Evolutionary conservation across 1,140 invertebrate species (phyloP), one percentile per base, ranked within the genome.

Genomic region (Ooceraea biroi): DNA sequence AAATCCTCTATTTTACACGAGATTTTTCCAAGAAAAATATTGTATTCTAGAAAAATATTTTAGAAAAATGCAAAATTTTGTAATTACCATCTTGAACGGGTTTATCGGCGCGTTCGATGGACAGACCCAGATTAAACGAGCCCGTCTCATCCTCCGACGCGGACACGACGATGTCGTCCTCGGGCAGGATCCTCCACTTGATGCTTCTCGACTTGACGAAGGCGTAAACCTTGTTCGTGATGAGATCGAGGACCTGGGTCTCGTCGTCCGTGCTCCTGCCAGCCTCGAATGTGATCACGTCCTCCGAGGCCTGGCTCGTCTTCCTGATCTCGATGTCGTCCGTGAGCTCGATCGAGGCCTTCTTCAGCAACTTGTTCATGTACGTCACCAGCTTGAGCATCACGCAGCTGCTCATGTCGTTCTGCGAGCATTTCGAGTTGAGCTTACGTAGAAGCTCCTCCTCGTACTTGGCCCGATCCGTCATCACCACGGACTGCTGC

Each of bases 371-470:
- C 66, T 96, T 95, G 93, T 98, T 97, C 94, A 97, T 97, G 89
- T 97, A 97, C 0, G 96, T 96, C 3, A 97, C 96, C 78, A 97
- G 91, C 92, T 97, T 97, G 3, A 97, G 94, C 95, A 97, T 97
- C 83, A 97, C 96, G 90, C 97, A 98, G 19, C 97, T 96, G 41
- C 96, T 97, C 12, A 97, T 95, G 85, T 97, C 97, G 58, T 96
- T 95, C 71, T 97, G 96, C 0, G 96, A 95, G 89, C 97, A 98
- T 94, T 97, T 97, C 55, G 94, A 93, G 87, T 97, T 97, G 11
- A 98, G 93, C 80, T 97, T 97, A 19, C 96, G 95, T 72, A 97
- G 93, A 4, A 97, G 93, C 10, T 96, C 95, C 80, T 97, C 97
- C 92, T 97, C 97, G 83, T 93, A 93, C 65, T 94, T 94, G 8